phyloP scores from a whole-genome alignment of 2,113 vertebrate genomes.

The Psephotus haematonotus region DNA sequence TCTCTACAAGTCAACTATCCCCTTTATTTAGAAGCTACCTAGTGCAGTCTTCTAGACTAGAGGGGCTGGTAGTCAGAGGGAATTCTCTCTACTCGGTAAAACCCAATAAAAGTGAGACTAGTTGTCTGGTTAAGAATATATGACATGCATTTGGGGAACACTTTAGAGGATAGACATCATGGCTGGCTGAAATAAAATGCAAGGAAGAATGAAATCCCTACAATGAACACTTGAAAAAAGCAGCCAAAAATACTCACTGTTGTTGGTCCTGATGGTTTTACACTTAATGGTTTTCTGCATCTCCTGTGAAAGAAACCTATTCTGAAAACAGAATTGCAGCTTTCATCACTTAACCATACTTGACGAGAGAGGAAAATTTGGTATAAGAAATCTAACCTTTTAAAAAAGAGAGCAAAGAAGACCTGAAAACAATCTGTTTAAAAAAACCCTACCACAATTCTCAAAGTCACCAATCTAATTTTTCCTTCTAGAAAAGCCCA shows the following conservation, averaged over 20 bases:
- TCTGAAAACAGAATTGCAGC: background rate
- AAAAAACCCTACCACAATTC: background rate
- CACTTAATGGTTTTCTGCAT: background rate
- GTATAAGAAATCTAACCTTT: background rate
- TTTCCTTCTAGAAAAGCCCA: background rate
- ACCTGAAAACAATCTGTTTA: background rate
- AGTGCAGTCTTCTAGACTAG: background rate
- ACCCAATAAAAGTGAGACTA: background rate
- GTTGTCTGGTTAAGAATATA: background rate
- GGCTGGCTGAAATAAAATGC: background rate
- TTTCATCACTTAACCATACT: background rate
- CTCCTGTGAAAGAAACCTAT: background rate
- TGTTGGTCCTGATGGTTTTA: background rate
- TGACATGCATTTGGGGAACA: background rate
- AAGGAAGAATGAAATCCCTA: background rate
- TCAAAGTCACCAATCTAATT: background rate
- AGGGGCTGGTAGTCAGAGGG: background rate
- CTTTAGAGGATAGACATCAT: background rate
- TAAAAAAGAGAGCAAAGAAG: background rate
- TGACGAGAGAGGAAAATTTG: background rate
- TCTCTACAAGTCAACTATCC: background rate
- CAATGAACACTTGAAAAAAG: background rate
- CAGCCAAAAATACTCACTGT: background rate
- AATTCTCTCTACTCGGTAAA: background rate
- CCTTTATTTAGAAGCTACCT: background rate